Evolutionary conservation across 2,797 vertebrate genomes (phyloP).

Genomic region (Buceros bicornis): DNA sequence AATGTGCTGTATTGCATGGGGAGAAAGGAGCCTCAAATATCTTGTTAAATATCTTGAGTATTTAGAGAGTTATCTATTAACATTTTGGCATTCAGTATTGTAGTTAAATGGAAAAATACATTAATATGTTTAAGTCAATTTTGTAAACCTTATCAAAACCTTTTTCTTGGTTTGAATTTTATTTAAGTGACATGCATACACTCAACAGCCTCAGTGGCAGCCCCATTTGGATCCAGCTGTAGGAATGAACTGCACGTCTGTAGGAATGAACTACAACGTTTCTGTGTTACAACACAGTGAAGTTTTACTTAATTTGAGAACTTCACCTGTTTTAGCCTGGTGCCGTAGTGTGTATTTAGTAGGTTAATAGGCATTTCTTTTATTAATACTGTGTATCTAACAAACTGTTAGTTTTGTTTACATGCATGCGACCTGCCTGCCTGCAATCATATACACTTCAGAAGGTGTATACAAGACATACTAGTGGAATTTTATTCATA

Average conservation of each 20-base stretch:
- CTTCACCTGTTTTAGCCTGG: conserved; percentile 35
- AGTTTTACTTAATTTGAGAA: conserved; percentile 26
- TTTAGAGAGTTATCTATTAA: conserved; percentile 63
- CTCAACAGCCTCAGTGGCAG: background rate
- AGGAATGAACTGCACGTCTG: background rate
- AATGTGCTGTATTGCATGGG: conserved; percentile 68
- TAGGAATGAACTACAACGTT: conserved; percentile 38
- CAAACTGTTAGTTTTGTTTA: conserved; percentile 42
- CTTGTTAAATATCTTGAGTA: conserved; percentile 70
- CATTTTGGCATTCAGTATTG: conserved; percentile 59
- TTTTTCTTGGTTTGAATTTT: conserved; percentile 50
- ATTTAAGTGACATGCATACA: conserved; percentile 12
- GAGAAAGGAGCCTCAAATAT: conserved; percentile 65
- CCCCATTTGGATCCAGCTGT: conserved; percentile 39
- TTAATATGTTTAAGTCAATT: conserved; percentile 61
- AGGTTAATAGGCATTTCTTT: conserved; percentile 51
- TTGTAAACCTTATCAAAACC: conserved; percentile 65
- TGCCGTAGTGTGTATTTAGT: background rate
- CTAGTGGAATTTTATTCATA: conserved; percentile 46
- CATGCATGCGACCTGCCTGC: background rate
- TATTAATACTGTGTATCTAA: conserved; percentile 7
- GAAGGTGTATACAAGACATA: background rate
- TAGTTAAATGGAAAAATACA: conserved; percentile 55
- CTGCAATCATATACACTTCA: background rate
- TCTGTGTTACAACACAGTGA: conserved; percentile 39